These are phyloP conservation scores for Invenusta paracnida DNA, from an alignment of 2,888 invertebrate species.

Conservation along the genomic window DNA sequence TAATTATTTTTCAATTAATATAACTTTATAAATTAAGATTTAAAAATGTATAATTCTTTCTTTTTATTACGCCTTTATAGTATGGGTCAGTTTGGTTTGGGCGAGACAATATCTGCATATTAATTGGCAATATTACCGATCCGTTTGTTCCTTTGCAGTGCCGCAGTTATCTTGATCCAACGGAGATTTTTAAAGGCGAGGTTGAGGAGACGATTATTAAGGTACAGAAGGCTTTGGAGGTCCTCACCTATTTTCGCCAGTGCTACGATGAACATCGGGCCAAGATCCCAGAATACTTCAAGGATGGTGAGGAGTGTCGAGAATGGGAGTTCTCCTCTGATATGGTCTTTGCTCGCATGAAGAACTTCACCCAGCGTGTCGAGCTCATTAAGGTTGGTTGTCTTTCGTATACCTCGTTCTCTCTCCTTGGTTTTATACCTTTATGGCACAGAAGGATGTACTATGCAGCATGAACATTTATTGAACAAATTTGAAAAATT, in stretches of 20 bases:
- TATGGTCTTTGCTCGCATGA: slow-evolving; percentile 59
- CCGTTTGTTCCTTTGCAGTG: slow-evolving; percentile 70
- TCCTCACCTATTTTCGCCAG: slow-evolving; percentile 53
- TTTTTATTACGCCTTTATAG: too few species aligned
- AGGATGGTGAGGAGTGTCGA: slow-evolving; percentile 50
- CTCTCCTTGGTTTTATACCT: too few species aligned
- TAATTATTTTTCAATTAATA: too few species aligned
- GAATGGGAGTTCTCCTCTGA: slow-evolving; percentile 61
- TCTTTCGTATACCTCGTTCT: too few species aligned
- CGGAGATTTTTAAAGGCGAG: slow-evolving; percentile 86
- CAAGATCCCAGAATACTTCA: slow-evolving; percentile 59
- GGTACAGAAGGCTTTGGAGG: slow-evolving; percentile 62
- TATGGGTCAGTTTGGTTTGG: too few species aligned
- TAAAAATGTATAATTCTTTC: too few species aligned
- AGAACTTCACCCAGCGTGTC: slow-evolving; percentile 57
- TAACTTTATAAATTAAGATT: too few species aligned
- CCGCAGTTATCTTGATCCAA: slow-evolving; percentile 79
- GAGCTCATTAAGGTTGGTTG: slow-evolving; percentile 60
- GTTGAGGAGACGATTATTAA: slow-evolving; percentile 84
- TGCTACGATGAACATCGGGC: slow-evolving; percentile 57
- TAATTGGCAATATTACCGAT: too few species aligned
- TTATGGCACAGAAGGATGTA: too few species aligned
- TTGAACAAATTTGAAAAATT: too few species aligned
- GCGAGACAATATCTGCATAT: too few species aligned
- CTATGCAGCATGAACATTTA: too few species aligned